Conservation (phyloP, 2,113 vertebrate genomes). For the Grammomys surdaster region DNA sequence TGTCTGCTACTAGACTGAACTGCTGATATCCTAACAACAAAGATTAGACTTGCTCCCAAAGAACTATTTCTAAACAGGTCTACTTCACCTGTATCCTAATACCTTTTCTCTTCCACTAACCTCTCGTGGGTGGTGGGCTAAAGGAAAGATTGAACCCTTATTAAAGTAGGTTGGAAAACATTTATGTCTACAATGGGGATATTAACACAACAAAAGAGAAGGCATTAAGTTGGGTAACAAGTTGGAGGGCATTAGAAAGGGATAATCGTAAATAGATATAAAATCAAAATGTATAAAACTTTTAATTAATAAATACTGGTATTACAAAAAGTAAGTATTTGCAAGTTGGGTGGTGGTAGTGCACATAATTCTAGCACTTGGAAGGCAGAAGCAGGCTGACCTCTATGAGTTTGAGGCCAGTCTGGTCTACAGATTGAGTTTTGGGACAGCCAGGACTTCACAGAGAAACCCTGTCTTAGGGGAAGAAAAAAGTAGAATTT, state of each 20-base stretch:
- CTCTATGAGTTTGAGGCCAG: neutral
- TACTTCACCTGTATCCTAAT: no score
- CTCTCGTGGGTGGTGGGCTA: no score
- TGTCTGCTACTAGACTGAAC: no score
- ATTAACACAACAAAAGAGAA: neutral
- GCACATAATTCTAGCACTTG: neutral
- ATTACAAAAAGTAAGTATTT: neutral
- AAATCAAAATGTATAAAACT: neutral
- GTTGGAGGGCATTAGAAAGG: neutral
- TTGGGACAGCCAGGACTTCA: neutral
- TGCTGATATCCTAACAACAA: no score
- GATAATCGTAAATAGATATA: neutral
- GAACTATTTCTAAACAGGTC: no score
- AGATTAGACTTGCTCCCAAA: no score
- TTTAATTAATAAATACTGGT: neutral
- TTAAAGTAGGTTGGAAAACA: no score
- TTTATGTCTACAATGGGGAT: no score
- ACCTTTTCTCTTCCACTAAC: no score
- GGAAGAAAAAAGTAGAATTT: slow-evolving; percentile 8
- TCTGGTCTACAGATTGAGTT: neutral
- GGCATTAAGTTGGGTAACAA: neutral
- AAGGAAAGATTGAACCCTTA: no score
- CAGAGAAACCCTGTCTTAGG: neutral
- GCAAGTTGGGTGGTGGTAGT: neutral
- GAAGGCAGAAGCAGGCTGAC: neutral